Evolutionary conservation across 2,797 vertebrate species (phyloP), one percentile per base, ranked within the genome.

Genomic region (Anolis apletophallus): DNA sequence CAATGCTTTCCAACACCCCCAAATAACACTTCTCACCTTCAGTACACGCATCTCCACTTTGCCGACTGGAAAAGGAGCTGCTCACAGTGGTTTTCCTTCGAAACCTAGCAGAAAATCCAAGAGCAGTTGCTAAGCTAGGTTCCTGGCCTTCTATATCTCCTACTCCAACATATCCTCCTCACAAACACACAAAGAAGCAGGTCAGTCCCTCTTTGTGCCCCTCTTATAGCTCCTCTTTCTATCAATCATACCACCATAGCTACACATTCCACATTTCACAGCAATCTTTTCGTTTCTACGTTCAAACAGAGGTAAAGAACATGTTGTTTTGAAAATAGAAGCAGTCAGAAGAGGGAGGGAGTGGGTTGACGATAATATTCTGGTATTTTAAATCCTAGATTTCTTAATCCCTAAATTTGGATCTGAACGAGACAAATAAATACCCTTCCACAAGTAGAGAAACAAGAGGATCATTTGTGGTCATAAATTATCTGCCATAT

Each of bases 21-120:
- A 29, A 3, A 9, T 36, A 40, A 40, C 5, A 54, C 50, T 61
- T 64, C 89, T 93, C 80, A 93, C 92, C 92, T 83, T 93, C 92
- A 9, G 91, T 91, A 80, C 85, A 93, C 1, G 83, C 21, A 40
- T 93, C 92, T 10, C 82, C 87, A 74, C 88, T 86, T 52, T 77
- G 55, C 64, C 89, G 88, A 80, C 76, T 67, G 32, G 91, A 86
- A n/a, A 91, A 87, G 54, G 89, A 34, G 5, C 80, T 75, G 5
- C 75, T 11, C 84, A 83, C 52, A 1, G 50, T 87, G 23, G 73
- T 88, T 87, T 86, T 93, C 73, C 72, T 93, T 69, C 92, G 85
- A 61, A 91, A 91, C 79, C 92, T 93, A 77, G 3, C 46, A 21
- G 46, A 5, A 16, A 34, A 54, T 68, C 57, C 74, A 76, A 84